phyloP scores from a whole-genome alignment of 2,113 vertebrate genomes.

The Arothron firmamentum region DNA sequence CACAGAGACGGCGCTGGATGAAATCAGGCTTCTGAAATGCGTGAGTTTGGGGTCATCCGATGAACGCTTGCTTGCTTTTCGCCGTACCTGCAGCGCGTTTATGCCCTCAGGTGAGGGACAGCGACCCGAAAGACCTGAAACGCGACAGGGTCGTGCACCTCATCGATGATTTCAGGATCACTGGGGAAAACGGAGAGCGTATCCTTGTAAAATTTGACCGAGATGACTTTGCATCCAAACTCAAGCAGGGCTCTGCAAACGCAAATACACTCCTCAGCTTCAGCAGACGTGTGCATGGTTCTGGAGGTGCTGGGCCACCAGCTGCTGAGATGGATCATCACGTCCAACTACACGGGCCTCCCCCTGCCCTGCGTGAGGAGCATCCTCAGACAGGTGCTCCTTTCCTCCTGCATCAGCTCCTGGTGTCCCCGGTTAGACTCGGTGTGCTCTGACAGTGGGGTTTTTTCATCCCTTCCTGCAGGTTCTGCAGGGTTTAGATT shows the following conservation, averaged over 20 bases:
- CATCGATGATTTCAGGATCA: constrained; percentile 92
- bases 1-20: constrained; percentile 86
- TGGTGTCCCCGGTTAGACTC: not conserved
- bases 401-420: not conserved
- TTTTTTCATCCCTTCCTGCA: constrained; percentile 44
- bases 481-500: constrained; percentile 96
- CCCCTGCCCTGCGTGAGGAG: constrained; percentile 91
- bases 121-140: constrained; percentile 87
- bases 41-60: constrained; percentile 46
- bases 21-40: constrained; percentile 83
- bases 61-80: not conserved
- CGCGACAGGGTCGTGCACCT: constrained; percentile 94
- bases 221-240: too few relatives aligned
- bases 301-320: constrained; percentile 95
- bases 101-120: constrained; percentile 84
- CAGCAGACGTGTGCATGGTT: constrained; percentile 93
- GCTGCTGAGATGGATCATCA: constrained; percentile 92
- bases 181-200: constrained; percentile 89
- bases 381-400: constrained; percentile 88
- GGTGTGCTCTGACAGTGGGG: constrained; percentile 8
- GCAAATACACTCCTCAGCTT: constrained; percentile 30
- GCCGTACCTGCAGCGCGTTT: not conserved
- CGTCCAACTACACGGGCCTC: constrained; percentile 93
- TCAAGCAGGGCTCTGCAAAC: too few relatives aligned
- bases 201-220: constrained; percentile 77